These are phyloP conservation scores for Catocala nupta DNA, from an alignment of 2,888 invertebrate genomes.

Conservation along the genomic window DNA sequence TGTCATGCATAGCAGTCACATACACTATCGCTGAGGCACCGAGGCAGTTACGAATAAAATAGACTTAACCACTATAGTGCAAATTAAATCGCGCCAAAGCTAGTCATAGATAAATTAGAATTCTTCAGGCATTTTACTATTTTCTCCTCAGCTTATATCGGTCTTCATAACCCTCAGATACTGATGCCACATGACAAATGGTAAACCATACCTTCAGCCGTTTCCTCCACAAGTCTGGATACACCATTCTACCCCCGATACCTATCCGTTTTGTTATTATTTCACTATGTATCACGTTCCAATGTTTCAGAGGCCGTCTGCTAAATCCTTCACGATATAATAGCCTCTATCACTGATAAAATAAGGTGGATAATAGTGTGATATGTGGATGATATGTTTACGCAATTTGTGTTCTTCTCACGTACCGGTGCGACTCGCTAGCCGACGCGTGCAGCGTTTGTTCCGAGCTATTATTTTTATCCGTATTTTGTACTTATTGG, in stretches of 20 bases:
- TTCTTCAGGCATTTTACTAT: no score
- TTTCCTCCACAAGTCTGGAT: constrained; percentile 54
- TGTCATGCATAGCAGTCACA: no score
- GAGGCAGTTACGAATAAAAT: no score
- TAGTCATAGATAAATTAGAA: no score
- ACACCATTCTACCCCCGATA: constrained; percentile 59
- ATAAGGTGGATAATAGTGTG: constrained; percentile 59
- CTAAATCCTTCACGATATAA: constrained; percentile 19
- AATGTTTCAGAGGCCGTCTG: constrained; percentile 65
- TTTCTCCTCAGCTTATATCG: not conserved
- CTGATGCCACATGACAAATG: constrained; percentile 43
- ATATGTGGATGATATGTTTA: constrained; percentile 56
- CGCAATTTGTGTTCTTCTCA: constrained; percentile 75
- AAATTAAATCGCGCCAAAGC: no score
- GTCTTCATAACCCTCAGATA: constrained; percentile 4
- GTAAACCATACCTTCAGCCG: constrained; percentile 36
- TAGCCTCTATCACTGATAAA: constrained; percentile 37
- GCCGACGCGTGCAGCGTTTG: constrained; percentile 71
- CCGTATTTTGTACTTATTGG: constrained; percentile 79
- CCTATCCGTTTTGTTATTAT: constrained; percentile 66
- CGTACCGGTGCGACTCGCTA: constrained; percentile 68
- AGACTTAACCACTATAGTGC: no score
- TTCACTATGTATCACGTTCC: constrained; percentile 74
- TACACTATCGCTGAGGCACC: no score
- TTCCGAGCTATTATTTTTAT: constrained; percentile 76